Base-by-base conservation (phyloP, 35 echinoderm and acorn worm genomes). In the Diadema setosum region DNA sequence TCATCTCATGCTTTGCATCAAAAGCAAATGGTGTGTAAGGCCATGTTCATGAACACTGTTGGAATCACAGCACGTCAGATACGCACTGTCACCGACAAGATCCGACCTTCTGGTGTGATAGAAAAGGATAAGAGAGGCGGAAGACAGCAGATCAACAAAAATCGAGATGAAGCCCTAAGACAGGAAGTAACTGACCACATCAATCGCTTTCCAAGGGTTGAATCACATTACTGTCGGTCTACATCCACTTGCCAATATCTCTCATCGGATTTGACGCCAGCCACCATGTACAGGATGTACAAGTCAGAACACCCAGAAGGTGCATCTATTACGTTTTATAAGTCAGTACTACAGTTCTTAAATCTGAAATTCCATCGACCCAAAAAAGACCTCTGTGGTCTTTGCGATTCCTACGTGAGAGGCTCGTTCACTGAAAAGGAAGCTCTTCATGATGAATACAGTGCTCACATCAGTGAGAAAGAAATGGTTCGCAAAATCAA, bases 371-470 rank as follows among this genome's bases (percentile, higher is more conserved):
- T 88, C 50, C 91, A 89, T 46, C 37, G 46, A 48, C 85, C 91
- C 1, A 93, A 93, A 60, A 93, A 93, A 65, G 91, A 93, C 48
- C 57, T 81, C 15, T 93, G 91, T 43, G 86, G 86, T 45, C 44
- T 89, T 60, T 88, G 91, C 41, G 82, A 84, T 15, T 89, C 41
- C 5, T 84, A 52, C 60, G 39, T 49, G 23, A 45, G 83, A 20
- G 45, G 46, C 58, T 64, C 35, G 43, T 30, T 16, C 18, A 45
- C 30, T 21, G 56, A 73, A 12, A 42, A 67, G 65, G 20, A 70
- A 16, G 25, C 5, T n/a, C 55, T 85, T 18, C 33, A 18, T 18
- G 49, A 57, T 59, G 44, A 63, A 24, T 89, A 84, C 45, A 18
- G 84, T 14, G n/a, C 6, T 3, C 91, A 84, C 39, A 70, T 93